Percentiles rank a stretch among this genome's conserved stretches.
Conservation (phyloP, 2,797 vertebrate genomes). For the Etheostoma perlongum region DNA sequence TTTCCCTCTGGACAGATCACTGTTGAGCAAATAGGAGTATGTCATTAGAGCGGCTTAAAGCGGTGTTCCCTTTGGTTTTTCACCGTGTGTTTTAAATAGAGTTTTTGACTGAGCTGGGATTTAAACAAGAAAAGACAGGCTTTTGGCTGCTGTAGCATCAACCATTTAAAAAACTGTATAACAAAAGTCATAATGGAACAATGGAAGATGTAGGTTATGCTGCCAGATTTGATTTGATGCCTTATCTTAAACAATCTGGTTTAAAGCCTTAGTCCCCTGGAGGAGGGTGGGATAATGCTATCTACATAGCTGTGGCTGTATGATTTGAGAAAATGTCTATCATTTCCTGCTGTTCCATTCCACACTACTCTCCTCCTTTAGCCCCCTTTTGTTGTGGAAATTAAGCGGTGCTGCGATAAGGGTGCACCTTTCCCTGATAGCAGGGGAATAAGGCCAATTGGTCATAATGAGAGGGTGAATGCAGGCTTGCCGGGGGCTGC, state of each 20-base stretch:
- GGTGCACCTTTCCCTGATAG: slow-evolving; percentile 84
- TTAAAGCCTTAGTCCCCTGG: slow-evolving; percentile 63
- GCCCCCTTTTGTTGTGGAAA: slow-evolving; percentile 78
- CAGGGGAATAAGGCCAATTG: slow-evolving; percentile 87
- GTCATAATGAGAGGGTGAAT: slow-evolving; percentile 86
- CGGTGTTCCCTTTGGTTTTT: slow-evolving; percentile 71
- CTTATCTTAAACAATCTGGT: slow-evolving; percentile 71
- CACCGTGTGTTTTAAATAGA: slow-evolving; percentile 81
- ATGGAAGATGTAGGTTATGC: slow-evolving; percentile 33
- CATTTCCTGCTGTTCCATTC: slow-evolving; percentile 59
- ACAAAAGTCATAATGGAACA: slow-evolving; percentile 35
- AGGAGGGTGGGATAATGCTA: slow-evolving; percentile 51
- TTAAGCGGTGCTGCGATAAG: slow-evolving; percentile 81
- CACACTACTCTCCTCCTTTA: slow-evolving; percentile 38
- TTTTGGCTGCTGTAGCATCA: slow-evolving; percentile 48
- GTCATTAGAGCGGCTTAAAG: slow-evolving; percentile 60
- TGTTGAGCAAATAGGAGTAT: slow-evolving; percentile 47
- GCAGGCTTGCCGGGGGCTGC: slow-evolving; percentile 71
- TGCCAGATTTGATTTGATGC: slow-evolving; percentile 65
- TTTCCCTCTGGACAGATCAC: slow-evolving; percentile 54
- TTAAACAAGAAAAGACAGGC: slow-evolving; percentile 71
- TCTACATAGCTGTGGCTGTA: slow-evolving; percentile 63
- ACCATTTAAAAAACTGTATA: slow-evolving; percentile 38
- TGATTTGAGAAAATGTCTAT: slow-evolving; percentile 69
- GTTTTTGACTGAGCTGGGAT: slow-evolving; percentile 68